These are phyloP conservation scores for Chaenodraco wilsoni DNA, from an alignment of 2,797 vertebrate species.

Conservation along the genomic window DNA sequence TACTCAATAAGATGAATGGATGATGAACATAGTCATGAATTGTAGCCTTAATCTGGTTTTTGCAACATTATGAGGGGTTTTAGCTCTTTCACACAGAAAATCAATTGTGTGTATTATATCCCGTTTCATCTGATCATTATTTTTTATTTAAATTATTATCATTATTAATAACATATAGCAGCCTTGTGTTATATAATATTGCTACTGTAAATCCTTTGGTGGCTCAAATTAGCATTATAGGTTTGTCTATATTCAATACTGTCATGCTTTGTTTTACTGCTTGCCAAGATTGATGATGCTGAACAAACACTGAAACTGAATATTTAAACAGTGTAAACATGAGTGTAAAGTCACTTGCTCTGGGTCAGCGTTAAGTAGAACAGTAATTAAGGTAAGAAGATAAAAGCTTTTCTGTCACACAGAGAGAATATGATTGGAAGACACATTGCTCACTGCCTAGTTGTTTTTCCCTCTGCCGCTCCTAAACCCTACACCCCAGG, in stretches of 20 bases:
- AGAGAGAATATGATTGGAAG: slow-evolving; percentile 54
- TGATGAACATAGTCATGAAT: background rate
- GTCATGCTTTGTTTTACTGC: background rate
- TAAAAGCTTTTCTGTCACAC: slow-evolving; percentile 68
- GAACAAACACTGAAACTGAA: slow-evolving; percentile 23
- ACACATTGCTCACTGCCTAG: slow-evolving; percentile 40
- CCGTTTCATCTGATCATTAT: background rate
- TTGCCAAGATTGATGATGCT: slow-evolving; percentile 3
- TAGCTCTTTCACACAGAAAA: background rate
- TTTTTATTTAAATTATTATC: no score
- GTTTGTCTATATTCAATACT: slow-evolving; percentile 7
- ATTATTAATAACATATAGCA: background rate
- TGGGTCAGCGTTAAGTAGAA: slow-evolving; percentile 31
- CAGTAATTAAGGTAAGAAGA: slow-evolving; percentile 76
- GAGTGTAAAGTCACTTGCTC: slow-evolving; percentile 12
- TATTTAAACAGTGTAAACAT: slow-evolving; percentile 13
- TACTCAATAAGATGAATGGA: background rate
- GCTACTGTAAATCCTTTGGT: background rate
- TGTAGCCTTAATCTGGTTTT: background rate
- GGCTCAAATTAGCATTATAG: background rate
- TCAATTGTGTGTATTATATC: background rate
- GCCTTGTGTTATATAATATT: background rate
- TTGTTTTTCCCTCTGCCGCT: slow-evolving; percentile 15
- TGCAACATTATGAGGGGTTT: background rate
- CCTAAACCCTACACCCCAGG: slow-evolving; percentile 42